Evolutionary conservation across 2,888 invertebrate genomes (phyloP).

Genomic region (Drosophila colorata): DNA sequence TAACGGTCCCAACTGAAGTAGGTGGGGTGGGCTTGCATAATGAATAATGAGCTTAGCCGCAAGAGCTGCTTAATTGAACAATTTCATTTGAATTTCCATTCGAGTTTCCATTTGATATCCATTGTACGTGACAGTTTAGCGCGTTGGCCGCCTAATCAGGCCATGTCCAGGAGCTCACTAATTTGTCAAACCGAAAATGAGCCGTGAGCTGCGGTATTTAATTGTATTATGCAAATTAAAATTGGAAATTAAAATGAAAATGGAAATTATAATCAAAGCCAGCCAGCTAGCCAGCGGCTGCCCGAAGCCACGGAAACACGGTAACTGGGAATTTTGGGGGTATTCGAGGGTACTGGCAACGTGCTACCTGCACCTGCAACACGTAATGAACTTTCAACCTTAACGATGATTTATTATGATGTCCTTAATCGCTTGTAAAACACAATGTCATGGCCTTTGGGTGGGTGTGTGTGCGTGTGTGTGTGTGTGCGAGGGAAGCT

Average conservation of each 20-base stretch:
- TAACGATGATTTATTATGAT: constrained; percentile 72
- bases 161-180: constrained; percentile 38
- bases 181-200: constrained; percentile 52
- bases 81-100: constrained; percentile 46
- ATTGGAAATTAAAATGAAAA: constrained; percentile 49
- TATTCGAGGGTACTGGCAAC: neutral
- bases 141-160: constrained; percentile 38
- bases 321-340: neutral
- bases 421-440: constrained; percentile 61
- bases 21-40: constrained; percentile 5
- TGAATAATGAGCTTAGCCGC: constrained; percentile 55
- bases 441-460: constrained; percentile 33
- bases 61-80: constrained; percentile 45
- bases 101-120: constrained; percentile 60
- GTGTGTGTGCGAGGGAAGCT: constrained; percentile 7
- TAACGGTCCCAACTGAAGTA: too few species aligned
- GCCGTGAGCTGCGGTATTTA: constrained; percentile 55
- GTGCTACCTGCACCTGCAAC: constrained; percentile 23
- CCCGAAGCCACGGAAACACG: constrained; percentile 29
- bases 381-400: constrained; percentile 61
- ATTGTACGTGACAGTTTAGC: constrained; percentile 64
- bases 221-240: constrained; percentile 70
- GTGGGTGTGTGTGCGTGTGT: neutral
- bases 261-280: constrained; percentile 36
- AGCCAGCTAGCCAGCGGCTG: constrained; percentile 25